phyloP scores from a whole-genome alignment of 2,888 invertebrate genomes.

The Meghimatium bilineatum region DNA sequence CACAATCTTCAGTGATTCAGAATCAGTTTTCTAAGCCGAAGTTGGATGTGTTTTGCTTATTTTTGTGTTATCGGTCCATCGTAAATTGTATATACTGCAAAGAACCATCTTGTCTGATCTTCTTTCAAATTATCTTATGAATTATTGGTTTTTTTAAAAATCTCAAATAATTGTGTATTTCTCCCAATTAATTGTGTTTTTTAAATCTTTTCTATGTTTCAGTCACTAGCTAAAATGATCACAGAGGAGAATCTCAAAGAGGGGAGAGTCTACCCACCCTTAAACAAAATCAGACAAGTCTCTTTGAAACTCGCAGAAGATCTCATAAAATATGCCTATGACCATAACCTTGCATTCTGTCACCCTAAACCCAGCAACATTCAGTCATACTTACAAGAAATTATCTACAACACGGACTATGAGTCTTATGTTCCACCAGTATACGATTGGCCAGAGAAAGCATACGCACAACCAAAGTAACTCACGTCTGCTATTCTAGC shows the following conservation, averaged over 20 bases:
- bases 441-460: conserved; percentile 76
- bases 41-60: too few relatives aligned
- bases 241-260: conserved; percentile 86
- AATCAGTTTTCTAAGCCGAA: too few relatives aligned
- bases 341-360: conserved; percentile 77
- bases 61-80: too few relatives aligned
- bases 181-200: background rate
- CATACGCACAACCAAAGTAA: background rate
- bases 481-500: background rate
- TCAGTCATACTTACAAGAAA: conserved; percentile 75
- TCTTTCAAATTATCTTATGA: background rate
- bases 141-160: too few relatives aligned
- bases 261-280: conserved; percentile 94
- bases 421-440: conserved; percentile 76
- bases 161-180: too few relatives aligned
- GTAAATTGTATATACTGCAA: too few relatives aligned
- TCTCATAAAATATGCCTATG: conserved; percentile 89
- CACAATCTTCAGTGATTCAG: too few relatives aligned
- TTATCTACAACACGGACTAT: conserved; percentile 75
- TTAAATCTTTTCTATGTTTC: conserved; percentile 9
- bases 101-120: background rate
- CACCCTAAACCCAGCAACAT: conserved; percentile 79
- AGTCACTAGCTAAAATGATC: conserved; percentile 85
- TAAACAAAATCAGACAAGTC: conserved; percentile 88
- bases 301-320: conserved; percentile 90